A percentile compares a stretch with the other conserved stretches of the same genome.
Conservation (phyloP, 2,113 vertebrate genomes). For the Leuciscus idus region DNA sequence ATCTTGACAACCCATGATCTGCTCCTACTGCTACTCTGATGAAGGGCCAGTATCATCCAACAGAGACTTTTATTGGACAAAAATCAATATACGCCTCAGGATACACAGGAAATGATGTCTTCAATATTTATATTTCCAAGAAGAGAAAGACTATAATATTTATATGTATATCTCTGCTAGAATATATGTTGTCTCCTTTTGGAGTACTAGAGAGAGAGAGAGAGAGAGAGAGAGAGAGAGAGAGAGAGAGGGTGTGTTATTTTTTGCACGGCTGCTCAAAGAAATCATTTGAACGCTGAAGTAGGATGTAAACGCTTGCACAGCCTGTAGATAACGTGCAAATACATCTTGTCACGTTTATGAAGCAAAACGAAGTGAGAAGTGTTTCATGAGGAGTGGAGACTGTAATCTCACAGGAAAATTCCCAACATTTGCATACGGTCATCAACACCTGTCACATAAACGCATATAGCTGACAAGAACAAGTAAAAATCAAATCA, state of each 20-base stretch:
- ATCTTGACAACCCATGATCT: neutral
- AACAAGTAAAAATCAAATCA: slow-evolving; percentile 62
- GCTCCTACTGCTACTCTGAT: neutral
- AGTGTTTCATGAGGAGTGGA: neutral
- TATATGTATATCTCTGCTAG: too few relatives aligned
- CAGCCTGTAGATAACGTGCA: slow-evolving; percentile 10
- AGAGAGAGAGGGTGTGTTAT: neutral
- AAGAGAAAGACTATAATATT: neutral
- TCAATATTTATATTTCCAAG: neutral
- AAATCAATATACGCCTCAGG: neutral
- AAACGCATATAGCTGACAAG: slow-evolving; percentile 59
- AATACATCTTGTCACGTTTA: slow-evolving; percentile 48
- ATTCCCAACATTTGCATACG: slow-evolving; percentile 68
- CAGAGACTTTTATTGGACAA: neutral
- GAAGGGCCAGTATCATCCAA: neutral
- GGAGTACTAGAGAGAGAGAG: neutral
- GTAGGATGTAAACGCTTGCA: slow-evolving; percentile 68
- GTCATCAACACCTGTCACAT: slow-evolving; percentile 65
- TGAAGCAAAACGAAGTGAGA: slow-evolving; percentile 19
- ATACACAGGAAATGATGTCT: neutral
- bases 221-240: neutral
- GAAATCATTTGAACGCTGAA: slow-evolving; percentile 74
- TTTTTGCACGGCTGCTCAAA: slow-evolving; percentile 72
- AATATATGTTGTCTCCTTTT: neutral
- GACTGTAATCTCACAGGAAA: slow-evolving; percentile 27